A percentile compares a stretch with the other conserved stretches of the same genome.
These are phyloP conservation scores for Holothuria leucospilota DNA, from an alignment of 53 echinoderm and acorn worm genomes.

Conservation along the genomic window DNA sequence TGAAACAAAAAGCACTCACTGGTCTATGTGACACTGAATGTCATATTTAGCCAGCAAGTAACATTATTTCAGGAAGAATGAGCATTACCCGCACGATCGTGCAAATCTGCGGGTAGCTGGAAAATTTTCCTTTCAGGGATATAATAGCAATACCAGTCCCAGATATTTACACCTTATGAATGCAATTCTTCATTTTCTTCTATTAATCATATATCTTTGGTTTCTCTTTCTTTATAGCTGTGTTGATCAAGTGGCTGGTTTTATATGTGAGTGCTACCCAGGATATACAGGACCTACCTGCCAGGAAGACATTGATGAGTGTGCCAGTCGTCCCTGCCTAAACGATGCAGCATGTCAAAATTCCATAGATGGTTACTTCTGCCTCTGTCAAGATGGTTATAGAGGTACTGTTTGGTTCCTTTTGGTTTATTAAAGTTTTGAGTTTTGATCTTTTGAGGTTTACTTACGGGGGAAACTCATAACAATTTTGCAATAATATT, in stretches of 20 bases:
- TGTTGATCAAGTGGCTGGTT: slow-evolving; percentile 64
- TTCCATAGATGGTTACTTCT: slow-evolving; percentile 41
- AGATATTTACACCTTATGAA: too few relatives aligned
- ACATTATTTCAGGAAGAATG: too few relatives aligned
- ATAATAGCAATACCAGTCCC: too few relatives aligned
- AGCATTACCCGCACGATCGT: too few relatives aligned
- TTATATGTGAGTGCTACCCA: slow-evolving; percentile 64
- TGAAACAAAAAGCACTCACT: too few relatives aligned
- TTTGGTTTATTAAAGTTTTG: not conserved
- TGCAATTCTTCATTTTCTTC: too few relatives aligned
- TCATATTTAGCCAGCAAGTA: too few relatives aligned
- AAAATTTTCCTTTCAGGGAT: too few relatives aligned
- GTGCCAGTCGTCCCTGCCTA: slow-evolving; percentile 48
- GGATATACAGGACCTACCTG: slow-evolving; percentile 69
- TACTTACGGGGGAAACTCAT: too few relatives aligned
- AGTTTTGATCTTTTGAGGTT: not conserved
- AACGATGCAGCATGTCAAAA: slow-evolving; percentile 52
- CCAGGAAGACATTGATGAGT: slow-evolving; percentile 58
- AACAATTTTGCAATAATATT: not conserved
- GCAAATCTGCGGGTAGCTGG: too few relatives aligned
- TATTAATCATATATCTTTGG: too few relatives aligned
- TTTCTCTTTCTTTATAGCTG: slow-evolving; percentile 48
- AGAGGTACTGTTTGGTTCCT: slow-evolving; percentile 32
- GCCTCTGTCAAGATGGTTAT: slow-evolving; percentile 49
- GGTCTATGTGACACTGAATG: too few relatives aligned